Conservation (phyloP, 2,113 vertebrate species). For the Fregata magnificens region DNA sequence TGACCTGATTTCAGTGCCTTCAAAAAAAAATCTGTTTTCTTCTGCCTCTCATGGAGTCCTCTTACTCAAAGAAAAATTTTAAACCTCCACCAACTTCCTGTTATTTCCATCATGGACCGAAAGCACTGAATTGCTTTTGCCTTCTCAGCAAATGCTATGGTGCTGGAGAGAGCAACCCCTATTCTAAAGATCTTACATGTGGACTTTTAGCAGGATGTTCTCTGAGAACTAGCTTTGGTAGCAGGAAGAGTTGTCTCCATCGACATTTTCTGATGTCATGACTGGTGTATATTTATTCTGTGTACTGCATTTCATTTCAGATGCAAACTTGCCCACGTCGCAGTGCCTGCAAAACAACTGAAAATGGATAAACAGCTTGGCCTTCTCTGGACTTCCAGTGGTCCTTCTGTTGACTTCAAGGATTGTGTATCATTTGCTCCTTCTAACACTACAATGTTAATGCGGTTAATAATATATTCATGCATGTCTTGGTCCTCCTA, state of each 20-base stretch:
- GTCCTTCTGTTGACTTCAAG: neutral
- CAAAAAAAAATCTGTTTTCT: neutral
- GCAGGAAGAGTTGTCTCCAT: neutral
- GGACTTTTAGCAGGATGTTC: neutral
- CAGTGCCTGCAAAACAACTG: neutral
- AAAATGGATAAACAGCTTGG: neutral
- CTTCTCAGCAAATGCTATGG: neutral
- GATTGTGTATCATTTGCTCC: neutral
- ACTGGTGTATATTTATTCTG: neutral
- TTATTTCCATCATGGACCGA: neutral
- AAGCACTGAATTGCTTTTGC: neutral
- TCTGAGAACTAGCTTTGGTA: neutral
- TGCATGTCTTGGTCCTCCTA: neutral
- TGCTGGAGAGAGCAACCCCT: neutral
- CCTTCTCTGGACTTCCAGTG: neutral
- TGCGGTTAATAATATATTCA: neutral
- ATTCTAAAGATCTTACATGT: neutral
- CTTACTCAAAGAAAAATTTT: neutral
- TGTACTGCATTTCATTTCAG: neutral
- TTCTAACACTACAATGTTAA: neutral
- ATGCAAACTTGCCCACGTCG: neutral
- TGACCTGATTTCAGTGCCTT: neutral
- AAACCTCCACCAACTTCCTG: neutral
- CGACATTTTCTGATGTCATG: neutral
- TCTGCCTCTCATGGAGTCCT: neutral